Conservation (phyloP, 2,113 vertebrate genomes). For the Cyprinus carpio region DNA sequence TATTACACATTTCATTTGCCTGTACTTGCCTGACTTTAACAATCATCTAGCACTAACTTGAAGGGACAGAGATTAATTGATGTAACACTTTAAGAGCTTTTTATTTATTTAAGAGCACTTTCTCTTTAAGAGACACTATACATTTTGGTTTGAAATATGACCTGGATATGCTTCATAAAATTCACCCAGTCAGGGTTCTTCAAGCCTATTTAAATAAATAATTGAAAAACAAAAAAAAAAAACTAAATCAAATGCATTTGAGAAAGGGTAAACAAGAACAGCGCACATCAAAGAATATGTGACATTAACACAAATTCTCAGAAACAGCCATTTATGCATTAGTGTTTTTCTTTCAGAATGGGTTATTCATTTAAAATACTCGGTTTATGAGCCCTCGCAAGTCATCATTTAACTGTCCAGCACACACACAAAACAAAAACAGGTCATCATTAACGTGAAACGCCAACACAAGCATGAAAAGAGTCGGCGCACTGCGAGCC, state of each 20-base stretch:
- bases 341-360: constrained; percentile 36
- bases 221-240: background rate
- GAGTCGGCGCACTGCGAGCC: constrained; percentile 38
- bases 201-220: too few species aligned
- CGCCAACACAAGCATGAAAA: constrained; percentile 11
- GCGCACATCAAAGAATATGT: background rate
- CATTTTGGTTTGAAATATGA: background rate
- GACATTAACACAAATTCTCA: constrained; percentile 2
- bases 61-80: too few species aligned
- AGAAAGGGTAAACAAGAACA: background rate
- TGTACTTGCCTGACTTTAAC: background rate
- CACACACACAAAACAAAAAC: constrained; percentile 23
- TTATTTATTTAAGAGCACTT: background rate
- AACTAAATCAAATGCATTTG: background rate
- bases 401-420: constrained; percentile 37
- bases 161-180: background rate
- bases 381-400: constrained; percentile 31
- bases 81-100: too few species aligned
- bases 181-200: background rate
- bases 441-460: constrained; percentile 24
- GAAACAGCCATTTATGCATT: background rate
- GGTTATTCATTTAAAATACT: constrained; percentile 27
- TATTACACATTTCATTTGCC: background rate
- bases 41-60: too few species aligned
- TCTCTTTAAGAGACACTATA: background rate